A percentile compares a stretch with the other conserved stretches of the same genome.
Conservation (phyloP, 1,140 invertebrate genomes). For the Coptotermes formosanus region DNA sequence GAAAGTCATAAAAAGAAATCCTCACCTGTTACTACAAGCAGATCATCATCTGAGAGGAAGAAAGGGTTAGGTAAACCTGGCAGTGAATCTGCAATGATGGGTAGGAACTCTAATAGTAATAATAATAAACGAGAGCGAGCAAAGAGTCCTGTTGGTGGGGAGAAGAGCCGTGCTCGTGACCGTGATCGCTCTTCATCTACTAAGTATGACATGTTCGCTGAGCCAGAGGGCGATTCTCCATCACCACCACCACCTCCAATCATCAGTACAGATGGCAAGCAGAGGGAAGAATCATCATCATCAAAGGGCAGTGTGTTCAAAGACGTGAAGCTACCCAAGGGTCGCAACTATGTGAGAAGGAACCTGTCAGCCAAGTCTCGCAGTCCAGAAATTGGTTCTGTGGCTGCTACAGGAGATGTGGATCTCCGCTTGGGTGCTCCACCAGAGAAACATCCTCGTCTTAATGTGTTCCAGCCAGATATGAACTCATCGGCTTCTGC, state of each 20-base stretch:
- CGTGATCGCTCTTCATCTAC: constrained; percentile 41
- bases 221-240: constrained; percentile 50
- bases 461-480: constrained; percentile 27
- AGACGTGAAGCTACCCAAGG: constrained; percentile 59
- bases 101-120: not conserved
- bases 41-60: constrained; percentile 30
- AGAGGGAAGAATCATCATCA: constrained; percentile 13
- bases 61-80: constrained; percentile 31
- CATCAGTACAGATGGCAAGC: constrained; percentile 32
- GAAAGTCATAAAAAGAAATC: constrained; percentile 23
- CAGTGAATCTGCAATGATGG: not conserved
- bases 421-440: constrained; percentile 33
- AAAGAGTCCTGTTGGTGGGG: constrained; percentile 13
- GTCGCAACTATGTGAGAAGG: constrained; percentile 62
- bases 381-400: constrained; percentile 24
- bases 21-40: constrained; percentile 6
- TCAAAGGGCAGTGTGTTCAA: constrained; percentile 51
- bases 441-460: constrained; percentile 32
- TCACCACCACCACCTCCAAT: constrained; percentile 42
- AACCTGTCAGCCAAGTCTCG: constrained; percentile 52
- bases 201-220: constrained; percentile 19
- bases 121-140: not conserved
- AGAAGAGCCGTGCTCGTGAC: not conserved
- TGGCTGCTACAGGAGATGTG: constrained; percentile 31
- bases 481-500: not conserved